Base-by-base conservation (phyloP, 1,140 invertebrate genomes). In the Propsilocerus akamusi region DNA sequence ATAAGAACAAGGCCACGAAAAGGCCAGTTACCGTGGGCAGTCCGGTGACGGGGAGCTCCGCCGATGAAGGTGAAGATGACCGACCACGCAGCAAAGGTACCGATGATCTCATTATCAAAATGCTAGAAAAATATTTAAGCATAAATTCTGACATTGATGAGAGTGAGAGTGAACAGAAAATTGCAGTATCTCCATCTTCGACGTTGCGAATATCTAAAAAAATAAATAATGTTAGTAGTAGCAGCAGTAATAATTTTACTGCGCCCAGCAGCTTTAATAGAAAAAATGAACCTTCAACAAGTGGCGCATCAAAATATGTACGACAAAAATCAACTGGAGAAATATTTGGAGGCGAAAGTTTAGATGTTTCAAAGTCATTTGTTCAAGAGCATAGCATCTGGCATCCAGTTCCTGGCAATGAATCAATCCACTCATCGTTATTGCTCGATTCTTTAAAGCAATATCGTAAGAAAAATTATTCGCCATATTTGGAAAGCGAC, bases 21-120 rank as follows among this genome's bases (percentile, higher is more conserved):
- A 76, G 78, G 23, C 3, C 4, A 80, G 73, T 23, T 82, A 75
- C 52, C 78, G 74, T 52, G 61, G 79, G 23, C 77, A 78, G 32
- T 68, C 72, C 0, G 72, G 73, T 46, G 76, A 74, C 0, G 24
- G 37, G n/a, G 1, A 51, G 41, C 32, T 51, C 50, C 7, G 50
- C 50, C 32, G 50, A 51, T 51, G 50, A 51, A 20, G 7, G 23
- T 26, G 50, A 51, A 23, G 46, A 46, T 25, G 50, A 37, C n/a
- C 12, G 25, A 25, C n/a, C n/a, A 24, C 46, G 11, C 10, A 37
- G 11, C 28, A 55, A 14, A 60, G 55, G 50, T 20, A 41, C 34
- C 17, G 50, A 53, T 17, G 55, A 61, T 53, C 49, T 53, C 7
- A 50, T 54, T 12, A 57, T 63, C 28, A 56, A 58, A 8, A 26